A percentile compares a stretch with the other conserved stretches of the same genome.
phyloP scores from a whole-genome alignment of 2,797 vertebrate genomes.

The Sardinella longiceps region DNA sequence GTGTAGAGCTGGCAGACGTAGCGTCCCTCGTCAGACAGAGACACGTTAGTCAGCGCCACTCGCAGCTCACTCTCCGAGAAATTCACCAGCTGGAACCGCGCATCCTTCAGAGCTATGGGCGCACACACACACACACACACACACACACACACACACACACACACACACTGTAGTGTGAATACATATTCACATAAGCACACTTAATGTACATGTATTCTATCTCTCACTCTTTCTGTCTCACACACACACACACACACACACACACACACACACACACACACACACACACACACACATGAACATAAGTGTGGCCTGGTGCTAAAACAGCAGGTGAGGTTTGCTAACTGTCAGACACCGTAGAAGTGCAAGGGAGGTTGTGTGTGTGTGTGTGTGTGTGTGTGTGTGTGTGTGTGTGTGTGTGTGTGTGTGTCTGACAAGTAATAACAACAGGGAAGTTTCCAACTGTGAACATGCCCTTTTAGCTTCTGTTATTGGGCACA shows the following conservation, averaged over 20 bases:
- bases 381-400: neutral
- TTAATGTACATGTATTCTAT: too few species aligned
- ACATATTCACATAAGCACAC: too few species aligned
- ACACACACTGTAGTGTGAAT: too few species aligned
- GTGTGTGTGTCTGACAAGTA: too few species aligned
- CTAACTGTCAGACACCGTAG: neutral
- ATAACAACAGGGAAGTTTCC: constrained; percentile 39
- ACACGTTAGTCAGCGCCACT: constrained; percentile 95
- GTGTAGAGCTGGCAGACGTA: constrained; percentile 5
- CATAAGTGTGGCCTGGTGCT: neutral
- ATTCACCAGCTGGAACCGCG: constrained; percentile 98
- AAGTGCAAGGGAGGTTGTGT: constrained; percentile 38
- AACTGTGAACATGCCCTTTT: constrained; percentile 43
- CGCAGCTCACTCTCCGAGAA: constrained; percentile 97
- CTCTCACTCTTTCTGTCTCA: neutral
- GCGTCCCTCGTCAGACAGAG: constrained; percentile 89
- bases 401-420: constrained; percentile 5
- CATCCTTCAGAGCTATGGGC: constrained; percentile 89
- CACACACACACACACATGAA: too few species aligned
- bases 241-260: neutral
- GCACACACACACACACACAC: neutral
- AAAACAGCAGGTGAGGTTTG: neutral
- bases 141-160: neutral
- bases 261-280: neutral
- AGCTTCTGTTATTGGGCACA: constrained; percentile 23